Conservation (phyloP, 2,888 invertebrate species). For the Apamea monoglypha region DNA sequence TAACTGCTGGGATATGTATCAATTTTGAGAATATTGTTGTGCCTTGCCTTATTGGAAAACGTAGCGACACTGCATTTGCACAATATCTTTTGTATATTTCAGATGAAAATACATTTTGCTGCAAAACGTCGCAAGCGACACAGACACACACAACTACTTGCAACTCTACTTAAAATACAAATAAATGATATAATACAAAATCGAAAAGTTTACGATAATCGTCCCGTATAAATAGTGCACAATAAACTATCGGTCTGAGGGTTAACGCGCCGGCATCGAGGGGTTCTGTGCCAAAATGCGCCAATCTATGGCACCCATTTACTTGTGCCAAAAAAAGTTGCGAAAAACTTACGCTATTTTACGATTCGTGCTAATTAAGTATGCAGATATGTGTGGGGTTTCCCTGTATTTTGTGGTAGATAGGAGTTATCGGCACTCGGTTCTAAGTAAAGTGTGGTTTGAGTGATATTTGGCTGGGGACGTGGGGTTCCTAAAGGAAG, state of each 20-base stretch:
- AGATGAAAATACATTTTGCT: background rate
- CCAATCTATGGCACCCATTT: slow-evolving; percentile 55
- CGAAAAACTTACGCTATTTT: slow-evolving; percentile 51
- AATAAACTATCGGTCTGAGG: slow-evolving; percentile 61
- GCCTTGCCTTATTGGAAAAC: no score
- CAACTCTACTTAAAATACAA: slow-evolving; percentile 38
- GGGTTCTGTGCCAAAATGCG: slow-evolving; percentile 65
- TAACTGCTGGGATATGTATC: background rate
- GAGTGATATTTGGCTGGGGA: background rate
- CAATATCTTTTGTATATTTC: background rate
- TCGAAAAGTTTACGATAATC: slow-evolving; percentile 65
- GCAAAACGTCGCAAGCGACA: background rate
- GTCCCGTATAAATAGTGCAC: slow-evolving; percentile 59
- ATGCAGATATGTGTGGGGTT: background rate
- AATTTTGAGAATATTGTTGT: background rate
- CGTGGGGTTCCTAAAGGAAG: background rate
- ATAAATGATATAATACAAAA: slow-evolving; percentile 58
- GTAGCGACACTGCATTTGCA: no score
- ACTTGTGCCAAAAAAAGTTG: slow-evolving; percentile 69
- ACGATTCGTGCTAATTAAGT: slow-evolving; percentile 51
- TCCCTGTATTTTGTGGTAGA: slow-evolving; percentile 10
- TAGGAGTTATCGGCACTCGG: background rate
- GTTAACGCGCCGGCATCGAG: slow-evolving; percentile 53
- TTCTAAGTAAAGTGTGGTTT: background rate
- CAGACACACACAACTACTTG: background rate